A percentile compares a stretch with the other conserved stretches of the same genome.
phyloP scores from a whole-genome alignment of 2,797 vertebrate genomes.

The Platyrinchus mystaceus region DNA sequence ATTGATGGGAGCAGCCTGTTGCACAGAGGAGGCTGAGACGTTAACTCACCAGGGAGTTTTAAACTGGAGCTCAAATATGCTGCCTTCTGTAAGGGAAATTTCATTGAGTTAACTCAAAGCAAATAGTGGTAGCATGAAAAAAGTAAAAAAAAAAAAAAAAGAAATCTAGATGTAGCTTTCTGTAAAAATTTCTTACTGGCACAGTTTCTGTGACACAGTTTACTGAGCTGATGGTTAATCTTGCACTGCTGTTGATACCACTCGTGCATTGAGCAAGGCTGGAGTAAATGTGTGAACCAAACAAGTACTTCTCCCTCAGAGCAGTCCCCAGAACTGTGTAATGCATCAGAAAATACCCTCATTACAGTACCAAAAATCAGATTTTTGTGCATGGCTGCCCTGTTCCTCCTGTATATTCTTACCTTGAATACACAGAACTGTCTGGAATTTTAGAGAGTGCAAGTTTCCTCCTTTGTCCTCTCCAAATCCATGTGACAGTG shows the following conservation, averaged over 20 bases:
- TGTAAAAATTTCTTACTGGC: not conserved
- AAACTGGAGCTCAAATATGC: not conserved
- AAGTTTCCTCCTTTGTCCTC: not conserved
- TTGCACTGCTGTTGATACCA: not conserved
- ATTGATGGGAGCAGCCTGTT: not conserved
- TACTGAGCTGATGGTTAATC: not conserved
- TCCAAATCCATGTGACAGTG: not conserved
- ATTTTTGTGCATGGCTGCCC: not conserved
- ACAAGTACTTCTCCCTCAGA: not conserved
- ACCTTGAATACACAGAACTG: not conserved
- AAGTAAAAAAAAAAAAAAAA: not conserved
- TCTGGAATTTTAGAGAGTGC: not conserved
- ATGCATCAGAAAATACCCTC: fast-evolving
- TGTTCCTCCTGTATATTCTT: not conserved
- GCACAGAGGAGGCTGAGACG: not conserved
- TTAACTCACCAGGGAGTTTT: not conserved
- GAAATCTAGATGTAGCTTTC: not conserved
- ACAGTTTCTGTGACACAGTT: not conserved
- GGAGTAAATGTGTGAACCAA: not conserved
- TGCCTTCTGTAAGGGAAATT: not conserved
- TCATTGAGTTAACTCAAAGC: not conserved
- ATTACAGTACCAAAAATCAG: not conserved
- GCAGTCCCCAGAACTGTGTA: not conserved
- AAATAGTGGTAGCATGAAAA: not conserved
- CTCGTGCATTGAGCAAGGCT: not conserved